These are phyloP conservation scores for Rallus limicola DNA, from an alignment of 2,113 vertebrate species.

Conservation along the genomic window DNA sequence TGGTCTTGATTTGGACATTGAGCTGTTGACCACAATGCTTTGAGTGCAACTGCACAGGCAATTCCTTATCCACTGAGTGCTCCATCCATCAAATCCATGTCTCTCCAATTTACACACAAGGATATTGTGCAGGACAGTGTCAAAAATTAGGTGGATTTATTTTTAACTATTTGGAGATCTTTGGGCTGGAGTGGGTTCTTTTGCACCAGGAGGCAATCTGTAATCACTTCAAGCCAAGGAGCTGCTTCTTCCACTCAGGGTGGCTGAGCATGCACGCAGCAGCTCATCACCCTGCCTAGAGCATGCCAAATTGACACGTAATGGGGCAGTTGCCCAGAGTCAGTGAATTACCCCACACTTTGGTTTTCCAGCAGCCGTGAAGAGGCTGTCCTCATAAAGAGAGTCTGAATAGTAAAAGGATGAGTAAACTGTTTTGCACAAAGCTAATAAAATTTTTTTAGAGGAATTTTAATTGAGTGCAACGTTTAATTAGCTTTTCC, in stretches of 20 bases:
- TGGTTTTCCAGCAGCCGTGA: neutral
- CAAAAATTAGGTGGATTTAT: neutral
- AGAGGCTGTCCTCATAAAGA: neutral
- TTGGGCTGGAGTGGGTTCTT: neutral
- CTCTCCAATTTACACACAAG: too few relatives aligned
- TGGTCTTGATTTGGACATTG: too few relatives aligned
- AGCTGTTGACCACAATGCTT: too few relatives aligned
- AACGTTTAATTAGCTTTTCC: slow-evolving; percentile 30
- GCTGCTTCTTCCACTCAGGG: neutral
- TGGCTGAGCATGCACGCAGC: neutral
- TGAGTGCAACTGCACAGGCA: too few relatives aligned
- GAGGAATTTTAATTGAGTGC: neutral
- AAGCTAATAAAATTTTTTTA: neutral
- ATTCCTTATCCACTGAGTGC: too few relatives aligned
- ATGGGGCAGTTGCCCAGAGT: neutral
- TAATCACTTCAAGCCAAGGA: neutral
- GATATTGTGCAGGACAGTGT: too few relatives aligned
- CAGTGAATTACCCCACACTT: rapidly evolving
- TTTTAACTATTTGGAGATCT: neutral
- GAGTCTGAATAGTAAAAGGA: neutral
- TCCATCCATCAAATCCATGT: too few relatives aligned
- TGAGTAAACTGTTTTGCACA: neutral
- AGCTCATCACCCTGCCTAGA: neutral
- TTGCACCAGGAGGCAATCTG: neutral
- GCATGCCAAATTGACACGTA: neutral